phyloP scores from a whole-genome alignment of 2,888 invertebrate genomes.

The Gortyna flavago region DNA sequence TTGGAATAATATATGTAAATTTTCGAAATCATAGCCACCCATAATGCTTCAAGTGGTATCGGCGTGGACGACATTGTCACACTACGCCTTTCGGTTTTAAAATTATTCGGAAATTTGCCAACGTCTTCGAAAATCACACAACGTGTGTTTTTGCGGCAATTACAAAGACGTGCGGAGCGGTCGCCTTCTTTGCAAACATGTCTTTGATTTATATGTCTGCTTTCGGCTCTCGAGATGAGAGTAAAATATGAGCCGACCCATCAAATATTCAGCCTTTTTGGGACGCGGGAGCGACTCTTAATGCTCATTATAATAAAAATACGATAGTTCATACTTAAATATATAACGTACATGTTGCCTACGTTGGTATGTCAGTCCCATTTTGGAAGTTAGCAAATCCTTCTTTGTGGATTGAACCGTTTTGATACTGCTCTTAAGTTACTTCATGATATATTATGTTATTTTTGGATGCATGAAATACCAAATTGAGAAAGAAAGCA shows the following conservation, averaged over 20 bases:
- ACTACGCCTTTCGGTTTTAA: constrained; percentile 60
- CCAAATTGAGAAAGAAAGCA: neutral
- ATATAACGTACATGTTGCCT: constrained; percentile 74
- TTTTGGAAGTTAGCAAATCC: constrained; percentile 76
- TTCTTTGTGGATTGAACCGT: constrained; percentile 48
- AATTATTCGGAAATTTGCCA: constrained; percentile 88
- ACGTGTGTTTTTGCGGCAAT: constrained; percentile 88
- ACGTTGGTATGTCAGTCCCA: constrained; percentile 74
- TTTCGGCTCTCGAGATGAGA: constrained; percentile 79
- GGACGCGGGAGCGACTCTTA: constrained; percentile 81
- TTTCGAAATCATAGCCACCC: constrained; percentile 13
- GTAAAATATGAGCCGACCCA: constrained; percentile 87
- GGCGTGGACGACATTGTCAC: constrained; percentile 40
- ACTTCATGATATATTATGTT: neutral
- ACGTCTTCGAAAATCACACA: constrained; percentile 86
- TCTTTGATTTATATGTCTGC: constrained; percentile 89
- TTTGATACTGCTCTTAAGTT: constrained; percentile 64
- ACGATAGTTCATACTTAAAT: constrained; percentile 86
- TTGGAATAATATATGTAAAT: constrained; percentile 32
- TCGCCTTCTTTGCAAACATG: constrained; percentile 84
- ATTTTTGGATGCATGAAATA: neutral
- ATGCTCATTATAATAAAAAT: constrained; percentile 89
- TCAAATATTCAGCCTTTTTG: constrained; percentile 88
- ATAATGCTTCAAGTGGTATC: constrained; percentile 12
- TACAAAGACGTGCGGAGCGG: constrained; percentile 86